Evolutionary conservation across 1,140 invertebrate genomes (phyloP).

Genomic region (Druon quercuslanigerum): DNA sequence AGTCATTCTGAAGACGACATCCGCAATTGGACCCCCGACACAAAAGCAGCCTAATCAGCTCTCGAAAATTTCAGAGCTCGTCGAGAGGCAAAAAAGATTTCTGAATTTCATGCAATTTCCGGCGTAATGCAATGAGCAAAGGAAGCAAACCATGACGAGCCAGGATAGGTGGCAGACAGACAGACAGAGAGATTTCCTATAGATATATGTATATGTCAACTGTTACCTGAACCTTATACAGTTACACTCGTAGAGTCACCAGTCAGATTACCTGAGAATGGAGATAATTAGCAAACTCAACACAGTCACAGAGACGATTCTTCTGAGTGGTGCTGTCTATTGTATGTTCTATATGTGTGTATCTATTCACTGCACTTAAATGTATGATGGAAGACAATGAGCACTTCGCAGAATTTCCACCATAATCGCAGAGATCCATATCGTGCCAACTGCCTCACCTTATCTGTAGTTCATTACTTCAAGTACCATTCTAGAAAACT

Average conservation of each 20-base stretch:
- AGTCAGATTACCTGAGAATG: background rate
- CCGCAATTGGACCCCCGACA: background rate
- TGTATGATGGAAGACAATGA: too few species aligned
- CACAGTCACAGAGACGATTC: background rate
- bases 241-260: background rate
- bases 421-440: too few species aligned
- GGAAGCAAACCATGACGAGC: constrained; percentile 11
- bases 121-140: constrained; percentile 4
- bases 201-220: constrained; percentile 4
- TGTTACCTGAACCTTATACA: background rate
- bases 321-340: too few species aligned
- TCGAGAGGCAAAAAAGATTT: background rate
- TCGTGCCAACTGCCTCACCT: too few species aligned
- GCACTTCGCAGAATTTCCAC: too few species aligned
- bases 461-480: too few species aligned
- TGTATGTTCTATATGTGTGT: too few species aligned
- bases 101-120: constrained; percentile 22
- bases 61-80: background rate
- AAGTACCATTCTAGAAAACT: too few species aligned
- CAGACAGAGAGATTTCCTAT: background rate
- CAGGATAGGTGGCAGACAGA: background rate
- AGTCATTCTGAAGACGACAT: background rate
- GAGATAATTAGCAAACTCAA: background rate
- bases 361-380: too few species aligned
- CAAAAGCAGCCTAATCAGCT: background rate